phyloP scores from a whole-genome alignment of 2,888 invertebrate species.

The Andricus curvator region DNA sequence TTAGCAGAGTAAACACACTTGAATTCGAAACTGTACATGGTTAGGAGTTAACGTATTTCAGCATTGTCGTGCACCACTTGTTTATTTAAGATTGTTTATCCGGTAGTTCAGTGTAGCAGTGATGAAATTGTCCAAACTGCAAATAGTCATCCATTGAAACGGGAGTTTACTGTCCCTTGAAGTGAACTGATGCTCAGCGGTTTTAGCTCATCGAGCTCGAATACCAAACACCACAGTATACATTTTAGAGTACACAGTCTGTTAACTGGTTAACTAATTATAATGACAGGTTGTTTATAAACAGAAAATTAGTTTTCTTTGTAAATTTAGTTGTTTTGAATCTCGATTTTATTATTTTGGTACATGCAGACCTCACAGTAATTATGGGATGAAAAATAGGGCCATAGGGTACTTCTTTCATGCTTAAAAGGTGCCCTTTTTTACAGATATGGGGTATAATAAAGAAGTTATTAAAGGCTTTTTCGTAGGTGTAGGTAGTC shows the following conservation, averaged over 20 bases:
- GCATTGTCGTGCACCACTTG: slow-evolving; percentile 18
- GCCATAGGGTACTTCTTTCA: no score
- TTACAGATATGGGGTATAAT: no score
- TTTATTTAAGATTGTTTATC: slow-evolving; percentile 40
- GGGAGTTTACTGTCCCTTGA: slow-evolving; percentile 17
- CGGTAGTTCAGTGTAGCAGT: neutral
- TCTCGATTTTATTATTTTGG: no score
- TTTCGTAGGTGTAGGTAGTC: no score
- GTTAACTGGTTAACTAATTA: slow-evolving; percentile 24
- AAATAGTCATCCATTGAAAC: slow-evolving; percentile 13
- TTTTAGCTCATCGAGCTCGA: slow-evolving; percentile 29
- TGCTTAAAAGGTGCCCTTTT: no score
- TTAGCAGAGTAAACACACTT: slow-evolving; percentile 30
- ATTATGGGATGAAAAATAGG: no score
- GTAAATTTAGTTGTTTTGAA: no score
- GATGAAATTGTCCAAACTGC: slow-evolving; percentile 35
- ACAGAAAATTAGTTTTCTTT: no score
- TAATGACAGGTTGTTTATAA: neutral
- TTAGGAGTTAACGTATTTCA: neutral
- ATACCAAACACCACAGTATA: slow-evolving; percentile 10
- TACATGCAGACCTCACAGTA: no score
- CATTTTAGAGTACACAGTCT: slow-evolving; percentile 10
- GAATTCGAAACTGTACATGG: slow-evolving; percentile 15
- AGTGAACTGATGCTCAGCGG: slow-evolving; percentile 26
- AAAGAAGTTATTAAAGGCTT: no score